Evolutionary conservation across 2,888 invertebrate species (phyloP).

Genomic region (Morpho helenor): DNA sequence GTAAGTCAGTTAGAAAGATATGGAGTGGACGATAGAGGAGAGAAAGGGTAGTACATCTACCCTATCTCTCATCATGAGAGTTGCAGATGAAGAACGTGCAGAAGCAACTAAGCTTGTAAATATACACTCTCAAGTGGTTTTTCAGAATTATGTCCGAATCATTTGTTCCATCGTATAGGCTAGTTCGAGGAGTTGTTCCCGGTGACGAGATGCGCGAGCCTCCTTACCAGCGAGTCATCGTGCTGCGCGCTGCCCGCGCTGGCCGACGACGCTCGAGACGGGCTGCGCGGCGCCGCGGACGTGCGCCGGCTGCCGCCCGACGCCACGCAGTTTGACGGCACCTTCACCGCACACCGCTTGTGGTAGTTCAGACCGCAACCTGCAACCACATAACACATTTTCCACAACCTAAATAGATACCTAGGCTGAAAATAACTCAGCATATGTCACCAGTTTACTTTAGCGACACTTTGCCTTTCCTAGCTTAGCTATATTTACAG

Average conservation of each 20-base stretch:
- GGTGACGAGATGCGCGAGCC: constrained; percentile 80
- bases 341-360: constrained; percentile 97
- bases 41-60: no score
- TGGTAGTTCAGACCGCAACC: constrained; percentile 99
- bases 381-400: constrained; percentile 48
- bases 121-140: no score
- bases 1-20: no score
- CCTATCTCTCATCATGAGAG: no score
- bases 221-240: constrained; percentile 89
- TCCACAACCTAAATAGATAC: background rate
- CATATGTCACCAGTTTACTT: no score
- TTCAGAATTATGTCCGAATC: no score
- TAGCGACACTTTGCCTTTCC: no score
- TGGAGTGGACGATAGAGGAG: no score
- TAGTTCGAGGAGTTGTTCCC: constrained; percentile 37
- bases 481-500: no score
- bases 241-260: constrained; percentile 56
- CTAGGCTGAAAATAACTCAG: no score
- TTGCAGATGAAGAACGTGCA: no score
- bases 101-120: no score
- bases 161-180: background rate
- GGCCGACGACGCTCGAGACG: constrained; percentile 85
- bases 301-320: constrained; percentile 36
- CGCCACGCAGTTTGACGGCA: constrained; percentile 94
- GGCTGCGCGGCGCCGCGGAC: constrained; percentile 80